Percentiles rank a stretch among this genome's conserved stretches.
phyloP scores from a whole-genome alignment of 2,888 invertebrate genomes.

The Agrotis segetum region DNA sequence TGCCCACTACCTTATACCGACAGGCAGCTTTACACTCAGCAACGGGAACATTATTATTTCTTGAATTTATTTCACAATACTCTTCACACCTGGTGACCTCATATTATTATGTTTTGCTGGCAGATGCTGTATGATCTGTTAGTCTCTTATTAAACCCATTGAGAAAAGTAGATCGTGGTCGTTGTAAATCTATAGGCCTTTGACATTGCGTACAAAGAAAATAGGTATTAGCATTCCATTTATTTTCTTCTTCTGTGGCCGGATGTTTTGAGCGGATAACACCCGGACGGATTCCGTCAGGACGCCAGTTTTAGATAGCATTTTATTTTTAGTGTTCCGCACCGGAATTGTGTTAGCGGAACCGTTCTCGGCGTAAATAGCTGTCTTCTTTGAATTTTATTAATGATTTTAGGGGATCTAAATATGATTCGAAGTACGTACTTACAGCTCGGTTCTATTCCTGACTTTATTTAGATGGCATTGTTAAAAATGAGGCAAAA shows the following conservation, averaged over 20 bases:
- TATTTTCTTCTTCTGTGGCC: conserved; percentile 55
- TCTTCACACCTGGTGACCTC: not conserved
- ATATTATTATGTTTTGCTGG: conserved; percentile 2
- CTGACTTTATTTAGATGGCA: no score
- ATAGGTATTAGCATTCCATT: conserved; percentile 20
- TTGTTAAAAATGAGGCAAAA: not conserved
- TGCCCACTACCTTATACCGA: no score
- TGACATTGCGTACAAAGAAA: not conserved
- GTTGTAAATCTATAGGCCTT: not conserved
- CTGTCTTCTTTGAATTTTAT: conserved; percentile 33
- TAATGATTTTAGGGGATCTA: conserved; percentile 17
- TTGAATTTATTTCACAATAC: not conserved
- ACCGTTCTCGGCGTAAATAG: conserved; percentile 45
- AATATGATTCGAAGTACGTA: not conserved
- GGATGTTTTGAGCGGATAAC: conserved; percentile 72
- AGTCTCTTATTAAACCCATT: not conserved
- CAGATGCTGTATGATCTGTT: not conserved
- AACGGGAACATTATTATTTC: no score
- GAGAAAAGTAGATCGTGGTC: not conserved
- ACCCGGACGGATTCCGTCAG: conserved; percentile 61
- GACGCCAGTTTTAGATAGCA: conserved; percentile 61
- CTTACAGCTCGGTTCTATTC: no score
- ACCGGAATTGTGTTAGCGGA: conserved; percentile 58
- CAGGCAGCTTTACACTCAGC: no score
- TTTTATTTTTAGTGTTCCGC: conserved; percentile 63